Evolutionary conservation across 1,140 invertebrate species (phyloP).

Genomic region (Armadillidium nasatum): DNA sequence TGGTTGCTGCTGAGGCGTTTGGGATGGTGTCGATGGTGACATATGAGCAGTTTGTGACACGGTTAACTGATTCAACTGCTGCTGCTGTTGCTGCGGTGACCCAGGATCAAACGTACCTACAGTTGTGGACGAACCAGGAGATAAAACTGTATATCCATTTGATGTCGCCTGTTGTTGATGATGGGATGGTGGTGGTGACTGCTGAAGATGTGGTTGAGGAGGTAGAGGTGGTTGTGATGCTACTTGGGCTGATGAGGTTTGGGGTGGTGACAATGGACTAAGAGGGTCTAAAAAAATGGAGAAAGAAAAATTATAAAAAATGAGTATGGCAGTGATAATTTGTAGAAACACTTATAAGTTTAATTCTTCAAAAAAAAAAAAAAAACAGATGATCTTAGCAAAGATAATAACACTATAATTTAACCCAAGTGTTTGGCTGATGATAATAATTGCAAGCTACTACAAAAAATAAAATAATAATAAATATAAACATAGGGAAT

Average conservation of each 20-base stretch:
- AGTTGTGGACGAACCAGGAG: neutral
- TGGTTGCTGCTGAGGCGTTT: neutral
- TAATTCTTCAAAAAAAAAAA: no score
- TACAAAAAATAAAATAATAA: no score
- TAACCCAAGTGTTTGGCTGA: no score
- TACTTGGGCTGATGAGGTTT: conserved; percentile 24
- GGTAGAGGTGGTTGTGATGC: neutral
- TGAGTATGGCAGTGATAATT: no score
- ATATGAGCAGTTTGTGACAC: neutral
- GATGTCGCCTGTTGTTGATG: neutral
- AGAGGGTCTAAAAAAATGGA: conserved; percentile 18
- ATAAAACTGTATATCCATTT: neutral
- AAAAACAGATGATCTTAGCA: no score
- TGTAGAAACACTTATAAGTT: no score
- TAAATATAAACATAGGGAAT: no score
- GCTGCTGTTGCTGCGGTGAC: neutral
- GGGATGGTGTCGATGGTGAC: neutral
- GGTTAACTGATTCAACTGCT: neutral
- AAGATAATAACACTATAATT: no score
- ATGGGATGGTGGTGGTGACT: neutral
- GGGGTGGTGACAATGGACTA: conserved; percentile 33
- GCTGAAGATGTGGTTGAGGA: neutral
- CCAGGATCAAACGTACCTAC: neutral
- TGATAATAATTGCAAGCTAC: no score
- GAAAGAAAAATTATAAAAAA: neutral